These are phyloP conservation scores for Cyprinodon brontotheroides DNA, from an alignment of 2,113 vertebrate species.

Conservation along the genomic window DNA sequence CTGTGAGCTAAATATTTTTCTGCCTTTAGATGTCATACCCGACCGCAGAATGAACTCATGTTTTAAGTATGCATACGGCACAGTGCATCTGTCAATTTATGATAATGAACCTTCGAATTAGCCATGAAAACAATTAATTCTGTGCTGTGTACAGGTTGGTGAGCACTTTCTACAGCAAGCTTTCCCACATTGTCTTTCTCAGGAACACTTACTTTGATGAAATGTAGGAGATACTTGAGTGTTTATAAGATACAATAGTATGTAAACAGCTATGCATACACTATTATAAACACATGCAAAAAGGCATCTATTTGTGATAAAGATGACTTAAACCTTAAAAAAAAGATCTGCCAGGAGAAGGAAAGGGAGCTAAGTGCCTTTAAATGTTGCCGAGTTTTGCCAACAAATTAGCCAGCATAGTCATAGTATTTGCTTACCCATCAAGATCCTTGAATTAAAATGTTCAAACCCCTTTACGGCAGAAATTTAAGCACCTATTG, in stretches of 20 bases:
- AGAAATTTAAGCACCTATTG: no score
- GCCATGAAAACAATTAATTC: constrained; percentile 72
- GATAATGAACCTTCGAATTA: constrained; percentile 69
- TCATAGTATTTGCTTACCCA: no score
- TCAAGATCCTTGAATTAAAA: no score
- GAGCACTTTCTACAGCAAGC: constrained; percentile 63
- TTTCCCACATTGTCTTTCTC: constrained; percentile 62
- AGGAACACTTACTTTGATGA: constrained; percentile 50
- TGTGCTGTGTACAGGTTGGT: constrained; percentile 64
- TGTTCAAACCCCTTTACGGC: no score
- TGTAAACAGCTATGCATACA: neutral
- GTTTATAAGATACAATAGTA: constrained; percentile 47
- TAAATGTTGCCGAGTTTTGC: no score
- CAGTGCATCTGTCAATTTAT: constrained; percentile 69
- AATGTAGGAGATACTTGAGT: constrained; percentile 40
- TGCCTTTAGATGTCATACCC: constrained; percentile 41
- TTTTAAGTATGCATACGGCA: constrained; percentile 59
- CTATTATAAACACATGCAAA: no score
- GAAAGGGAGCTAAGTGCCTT: no score
- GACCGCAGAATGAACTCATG: constrained; percentile 58
- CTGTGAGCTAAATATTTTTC: constrained; percentile 59
- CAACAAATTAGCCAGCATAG: no score
- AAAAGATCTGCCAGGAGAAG: no score
- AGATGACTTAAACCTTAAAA: no score
- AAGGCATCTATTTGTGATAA: no score